phyloP scores from a whole-genome alignment of 2,797 vertebrate species.

The Aeoliscus strigatus region DNA sequence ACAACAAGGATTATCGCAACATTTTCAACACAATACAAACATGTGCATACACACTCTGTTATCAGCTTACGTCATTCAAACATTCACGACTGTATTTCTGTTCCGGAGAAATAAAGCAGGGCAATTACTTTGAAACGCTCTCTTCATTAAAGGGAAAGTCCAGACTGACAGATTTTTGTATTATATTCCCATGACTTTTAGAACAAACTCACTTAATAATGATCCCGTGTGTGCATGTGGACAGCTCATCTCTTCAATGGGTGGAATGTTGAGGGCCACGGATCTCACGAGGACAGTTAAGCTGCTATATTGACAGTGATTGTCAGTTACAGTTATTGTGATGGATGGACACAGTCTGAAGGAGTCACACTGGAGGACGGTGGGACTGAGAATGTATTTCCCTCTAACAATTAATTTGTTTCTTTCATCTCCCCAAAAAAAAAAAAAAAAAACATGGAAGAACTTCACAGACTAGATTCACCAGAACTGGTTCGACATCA shows the following conservation, averaged over 20 bases:
- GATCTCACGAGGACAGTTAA: constrained; percentile 32
- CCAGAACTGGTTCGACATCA: constrained; percentile 10
- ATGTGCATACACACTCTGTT: no score
- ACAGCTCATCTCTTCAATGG: constrained; percentile 11
- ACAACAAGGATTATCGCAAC: neutral
- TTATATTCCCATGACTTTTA: constrained; percentile 39
- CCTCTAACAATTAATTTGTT: neutral
- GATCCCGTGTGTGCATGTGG: constrained; percentile 19
- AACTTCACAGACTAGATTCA: constrained; percentile 11
- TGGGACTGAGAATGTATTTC: constrained; percentile 1
- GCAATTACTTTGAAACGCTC: constrained; percentile 54
- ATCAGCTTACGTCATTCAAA: no score
- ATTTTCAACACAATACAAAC: neutral
- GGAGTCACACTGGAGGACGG: constrained; percentile 2
- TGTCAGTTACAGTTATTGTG: constrained; percentile 47
- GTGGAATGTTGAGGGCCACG: constrained; percentile 10
- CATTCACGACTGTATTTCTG: no score
- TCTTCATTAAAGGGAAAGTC: constrained; percentile 48
- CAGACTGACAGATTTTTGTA: constrained; percentile 10
- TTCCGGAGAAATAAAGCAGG: constrained; percentile 42
- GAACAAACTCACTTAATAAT: constrained; percentile 32
- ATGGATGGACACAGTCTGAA: constrained; percentile 33
- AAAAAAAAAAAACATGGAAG: no score
- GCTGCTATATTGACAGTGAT: constrained; percentile 38
- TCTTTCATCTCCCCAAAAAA: no score